Conservation (phyloP, 1,140 invertebrate species). For the Choristoneura fumiferana region DNA sequence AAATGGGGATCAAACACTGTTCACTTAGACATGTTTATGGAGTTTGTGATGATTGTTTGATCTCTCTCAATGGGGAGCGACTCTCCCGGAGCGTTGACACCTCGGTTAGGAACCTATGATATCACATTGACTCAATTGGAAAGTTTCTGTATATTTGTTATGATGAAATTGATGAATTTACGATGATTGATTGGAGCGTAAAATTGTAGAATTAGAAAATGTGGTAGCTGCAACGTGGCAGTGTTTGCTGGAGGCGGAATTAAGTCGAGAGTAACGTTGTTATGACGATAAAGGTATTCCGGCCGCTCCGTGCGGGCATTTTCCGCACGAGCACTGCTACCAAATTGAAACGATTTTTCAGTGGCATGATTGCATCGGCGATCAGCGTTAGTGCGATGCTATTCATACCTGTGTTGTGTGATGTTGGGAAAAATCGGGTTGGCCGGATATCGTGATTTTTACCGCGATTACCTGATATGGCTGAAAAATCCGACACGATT, state of each 20-base stretch:
- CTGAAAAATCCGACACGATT: conserved; percentile 8
- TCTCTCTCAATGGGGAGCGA: no score
- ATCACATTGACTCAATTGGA: no score
- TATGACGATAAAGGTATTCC: conserved; percentile 63
- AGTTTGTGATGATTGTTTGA: conserved; percentile 19
- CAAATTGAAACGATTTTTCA: conserved; percentile 71
- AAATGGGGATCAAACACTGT: conserved; percentile 23
- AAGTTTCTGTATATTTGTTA: no score
- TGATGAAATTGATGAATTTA: no score
- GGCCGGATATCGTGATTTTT: conserved; percentile 13
- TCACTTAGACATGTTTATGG: conserved; percentile 28
- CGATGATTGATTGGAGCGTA: conserved; percentile 17
- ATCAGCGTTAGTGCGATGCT: conserved; percentile 57
- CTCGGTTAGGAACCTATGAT: no score
- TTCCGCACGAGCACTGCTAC: conserved; percentile 48
- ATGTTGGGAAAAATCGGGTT: neutral
- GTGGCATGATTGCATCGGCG: conserved; percentile 60
- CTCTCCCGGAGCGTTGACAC: conserved; percentile 25
- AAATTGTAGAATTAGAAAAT: conserved; percentile 59
- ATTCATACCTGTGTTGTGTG: conserved; percentile 34
- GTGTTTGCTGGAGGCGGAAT: conserved; percentile 54
- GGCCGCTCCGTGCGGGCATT: conserved; percentile 44
- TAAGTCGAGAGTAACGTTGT: conserved; percentile 70
- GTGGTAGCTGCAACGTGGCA: conserved; percentile 28
- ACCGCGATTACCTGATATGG: conserved; percentile 7